Base-by-base conservation (phyloP, 2,113 vertebrate species). In the Thamnaconus septentrionalis region DNA sequence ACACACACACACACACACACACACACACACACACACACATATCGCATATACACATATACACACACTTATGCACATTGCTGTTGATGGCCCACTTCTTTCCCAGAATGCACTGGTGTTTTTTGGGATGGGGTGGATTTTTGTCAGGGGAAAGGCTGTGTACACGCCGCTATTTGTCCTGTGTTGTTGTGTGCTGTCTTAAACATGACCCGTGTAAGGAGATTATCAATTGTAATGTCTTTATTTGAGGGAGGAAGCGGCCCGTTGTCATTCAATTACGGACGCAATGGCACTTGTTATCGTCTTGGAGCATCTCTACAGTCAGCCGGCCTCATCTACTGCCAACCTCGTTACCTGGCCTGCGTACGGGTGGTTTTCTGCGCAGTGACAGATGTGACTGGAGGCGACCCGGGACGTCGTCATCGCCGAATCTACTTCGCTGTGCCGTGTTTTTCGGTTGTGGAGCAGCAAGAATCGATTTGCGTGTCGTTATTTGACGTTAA, bases 181-280 rank as follows among this genome's bases (percentile, higher is more conserved):
- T 86, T 75, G 52, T 66, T 77, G 31, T 83, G 73, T 83, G 67
- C 52, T 53, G 80, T 85, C 81, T 79, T 79, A 70, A 88, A 90
- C 84, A 87, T 79, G 87, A 82, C 79, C 70, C 67, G 71, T 83
- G 62, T 75, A 73, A 73, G 76, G 41, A 84, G 63, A 87, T 62
- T 59, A 61, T 56, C 8, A 68, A 39, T 69, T 76, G 59, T 75
- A 4, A 9, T 77, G 71, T 85, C 59, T 53, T 87, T 59, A 53
- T 87, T 87, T 59, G 41, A 56, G 12, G 53, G 10, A 44, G 51
- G 44, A 47, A 31, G 18, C 53, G 47, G 42, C 7, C 42, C 62
- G 58, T 39, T 52, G 60, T 64, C n/a, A 52, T 40, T 67, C 10
- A 59, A 44, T 41, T 45, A 67, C 31, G 10, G 12, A 67, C 7